Percentiles rank a stretch among this genome's conserved stretches.
Conservation (phyloP, 1,140 invertebrate species). For the Caenorhabditis tropicalis region DNA sequence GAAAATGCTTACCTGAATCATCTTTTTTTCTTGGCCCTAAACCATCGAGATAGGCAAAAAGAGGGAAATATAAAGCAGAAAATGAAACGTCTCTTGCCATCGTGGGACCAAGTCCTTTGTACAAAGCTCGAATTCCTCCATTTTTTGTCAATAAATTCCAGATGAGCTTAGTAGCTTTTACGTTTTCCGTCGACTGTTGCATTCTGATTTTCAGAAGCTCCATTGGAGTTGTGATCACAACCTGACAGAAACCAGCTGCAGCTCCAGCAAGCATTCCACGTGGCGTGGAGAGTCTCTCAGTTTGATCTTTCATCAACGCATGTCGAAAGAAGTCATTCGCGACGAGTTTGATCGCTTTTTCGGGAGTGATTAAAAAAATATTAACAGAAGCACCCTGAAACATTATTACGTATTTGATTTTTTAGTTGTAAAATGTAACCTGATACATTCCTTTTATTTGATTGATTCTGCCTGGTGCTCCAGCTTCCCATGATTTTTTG, state of each 20-base stretch:
- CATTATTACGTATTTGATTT: neutral
- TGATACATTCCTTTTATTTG: slow-evolving; percentile 67
- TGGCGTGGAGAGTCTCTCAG: slow-evolving; percentile 78
- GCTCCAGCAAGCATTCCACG: slow-evolving; percentile 90
- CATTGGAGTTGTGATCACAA: slow-evolving; percentile 97
- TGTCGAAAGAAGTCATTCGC: slow-evolving; percentile 97
- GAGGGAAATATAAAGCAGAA: slow-evolving; percentile 95
- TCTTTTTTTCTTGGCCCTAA: slow-evolving; percentile 75
- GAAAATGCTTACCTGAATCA: slow-evolving; percentile 65
- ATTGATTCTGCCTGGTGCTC: slow-evolving; percentile 56
- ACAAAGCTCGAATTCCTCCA: slow-evolving; percentile 88
- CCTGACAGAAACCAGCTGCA: slow-evolving; percentile 92
- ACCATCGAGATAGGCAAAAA: slow-evolving; percentile 91
- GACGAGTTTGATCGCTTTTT: slow-evolving; percentile 97
- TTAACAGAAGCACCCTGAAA: slow-evolving; percentile 82
- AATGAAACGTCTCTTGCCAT: slow-evolving; percentile 91
- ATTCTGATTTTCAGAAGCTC: slow-evolving; percentile 98
- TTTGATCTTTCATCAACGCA: slow-evolving; percentile 76
- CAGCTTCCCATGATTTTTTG: slow-evolving; percentile 64
- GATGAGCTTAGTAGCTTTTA: slow-evolving; percentile 85
- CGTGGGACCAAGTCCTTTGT: slow-evolving; percentile 90
- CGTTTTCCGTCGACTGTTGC: slow-evolving; percentile 75
- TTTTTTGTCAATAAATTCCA: slow-evolving; percentile 81
- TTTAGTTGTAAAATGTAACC: neutral
- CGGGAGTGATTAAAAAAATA: slow-evolving; percentile 94